Evolutionary conservation across 2,888 invertebrate species (phyloP), one percentile per base, ranked within the genome.

Genomic region (Zygaena filipendulae): DNA sequence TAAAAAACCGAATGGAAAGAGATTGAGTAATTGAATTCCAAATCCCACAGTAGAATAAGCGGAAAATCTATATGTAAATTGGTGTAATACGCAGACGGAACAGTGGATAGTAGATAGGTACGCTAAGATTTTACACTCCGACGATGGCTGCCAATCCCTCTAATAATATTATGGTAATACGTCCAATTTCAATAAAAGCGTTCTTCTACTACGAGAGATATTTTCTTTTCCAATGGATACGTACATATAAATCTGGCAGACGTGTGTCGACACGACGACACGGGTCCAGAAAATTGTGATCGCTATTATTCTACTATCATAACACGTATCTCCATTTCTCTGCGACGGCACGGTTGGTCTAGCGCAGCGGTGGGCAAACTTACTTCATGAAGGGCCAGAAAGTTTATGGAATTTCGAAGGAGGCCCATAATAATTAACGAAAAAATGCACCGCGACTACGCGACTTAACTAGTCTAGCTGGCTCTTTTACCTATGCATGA

Each of bases 151-250:
- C 72, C 72, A 72, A 75, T 74, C 71, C 69, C 62, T 69, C 61
- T 75, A 68, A 74, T 77, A 75, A 67, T 70, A 75, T 75, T 77
- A 77, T 77, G 77, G 66, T 69, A 77, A 77, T 77, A 59, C 59
- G 53, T 49, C 62, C 72, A 72, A 72, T 77, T 77, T 71, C 74
- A 74, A 77, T 75, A 74, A 77, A 74, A 72, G 69, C 68, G 62
- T 66, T 63, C 62, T n/a, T n/a, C n/a, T n/a, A 54, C 57, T 49
- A 59, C 52, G 43, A 51, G 55, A 59, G 59, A 62, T 61, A 59
- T 62, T 64, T 62, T 62, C 58, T 63, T 61, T 64, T 54, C 57
- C n/a, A n/a, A n/a, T n/a, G n/a, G 59, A 47, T n/a, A n/a, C n/a
- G n/a, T 38, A 49, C 50, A 56, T 62, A 63, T 68, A 67, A 69